Percentiles rank a stretch among this genome's conserved stretches.
These are phyloP conservation scores for Andrena chrysosceles DNA, from an alignment of 2,888 invertebrate species.

Conservation along the genomic window DNA sequence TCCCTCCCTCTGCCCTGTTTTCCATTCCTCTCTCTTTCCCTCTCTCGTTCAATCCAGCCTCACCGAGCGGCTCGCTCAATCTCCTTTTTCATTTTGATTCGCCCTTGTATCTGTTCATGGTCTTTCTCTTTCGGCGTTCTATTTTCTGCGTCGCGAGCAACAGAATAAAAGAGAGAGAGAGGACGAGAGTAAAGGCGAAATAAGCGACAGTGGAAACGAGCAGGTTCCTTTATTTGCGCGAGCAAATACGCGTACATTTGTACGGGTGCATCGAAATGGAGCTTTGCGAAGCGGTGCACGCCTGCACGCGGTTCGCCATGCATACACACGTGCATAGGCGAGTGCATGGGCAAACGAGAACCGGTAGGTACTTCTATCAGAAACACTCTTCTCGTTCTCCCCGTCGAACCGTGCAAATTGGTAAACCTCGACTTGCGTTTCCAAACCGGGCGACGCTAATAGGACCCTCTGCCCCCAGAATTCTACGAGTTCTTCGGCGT, in stretches of 20 bases:
- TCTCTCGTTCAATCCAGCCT: slow-evolving; percentile 5
- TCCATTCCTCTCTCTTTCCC: not conserved
- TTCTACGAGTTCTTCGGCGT: not conserved
- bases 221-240: slow-evolving; percentile 33
- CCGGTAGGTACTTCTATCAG: not conserved
- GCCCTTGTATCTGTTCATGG: slow-evolving; percentile 46
- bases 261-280: not conserved
- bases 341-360: slow-evolving; percentile 56
- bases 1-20: not conserved
- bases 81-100: slow-evolving; percentile 43
- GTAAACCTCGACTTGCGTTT: not conserved
- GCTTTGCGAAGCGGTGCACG: slow-evolving; percentile 45
- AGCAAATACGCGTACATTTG: slow-evolving; percentile 17
- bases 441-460: not conserved
- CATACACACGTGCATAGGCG: slow-evolving; percentile 68
- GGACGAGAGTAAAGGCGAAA: slow-evolving; percentile 21
- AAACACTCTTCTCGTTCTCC: not conserved
- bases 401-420: slow-evolving; percentile 12
- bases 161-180: not conserved
- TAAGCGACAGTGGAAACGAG: slow-evolving; percentile 38
- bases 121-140: slow-evolving; percentile 15
- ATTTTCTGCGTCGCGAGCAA: slow-evolving; percentile 1
- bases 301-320: slow-evolving; percentile 73
- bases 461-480: not conserved
- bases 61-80: slow-evolving; percentile 13